Percentiles rank a stretch among this genome's conserved stretches.
Conservation (phyloP, 2,797 vertebrate species). For the Antrozous pallidus region DNA sequence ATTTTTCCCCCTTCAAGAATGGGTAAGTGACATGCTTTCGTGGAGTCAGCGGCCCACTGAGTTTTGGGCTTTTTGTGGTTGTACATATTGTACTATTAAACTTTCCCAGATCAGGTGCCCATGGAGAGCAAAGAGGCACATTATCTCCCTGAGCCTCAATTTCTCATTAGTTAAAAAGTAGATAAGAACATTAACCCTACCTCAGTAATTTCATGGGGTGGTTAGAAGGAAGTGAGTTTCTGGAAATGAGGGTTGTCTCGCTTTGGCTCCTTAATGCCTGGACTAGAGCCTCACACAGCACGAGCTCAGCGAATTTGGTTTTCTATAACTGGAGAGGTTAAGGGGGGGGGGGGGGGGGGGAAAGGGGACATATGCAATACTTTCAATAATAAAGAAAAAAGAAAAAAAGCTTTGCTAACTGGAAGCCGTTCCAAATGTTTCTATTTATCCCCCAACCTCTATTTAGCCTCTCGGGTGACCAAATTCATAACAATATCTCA, state of each 20-base stretch:
- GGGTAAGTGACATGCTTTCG: conserved; percentile 17
- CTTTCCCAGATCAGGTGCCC: not conserved
- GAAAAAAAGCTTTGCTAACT: not conserved
- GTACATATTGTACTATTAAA: conserved; percentile 17
- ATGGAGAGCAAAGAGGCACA: not conserved
- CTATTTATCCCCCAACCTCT: not conserved
- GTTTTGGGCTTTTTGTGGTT: not conserved
- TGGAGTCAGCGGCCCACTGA: not conserved
- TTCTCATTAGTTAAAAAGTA: conserved; percentile 17
- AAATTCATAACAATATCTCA: not conserved
- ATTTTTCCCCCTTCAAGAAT: not conserved
- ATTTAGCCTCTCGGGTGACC: not conserved
- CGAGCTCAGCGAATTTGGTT: not conserved
- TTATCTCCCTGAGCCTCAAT: not conserved
- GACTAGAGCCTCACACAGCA: not conserved
- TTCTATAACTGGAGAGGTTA: not conserved
- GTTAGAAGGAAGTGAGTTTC: conserved; percentile 9
- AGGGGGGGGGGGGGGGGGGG: too few relatives aligned
- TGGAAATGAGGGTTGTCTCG: not conserved
- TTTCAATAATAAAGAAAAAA: too few relatives aligned
- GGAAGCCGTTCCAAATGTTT: not conserved
- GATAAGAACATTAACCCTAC: not conserved
- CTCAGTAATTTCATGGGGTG: not conserved
- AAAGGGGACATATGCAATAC: too few relatives aligned
- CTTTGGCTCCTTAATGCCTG: not conserved